Evolutionary conservation across 92 coral and sea anemone genomes (phyloP), one percentile per base, ranked within the genome.

Genomic region (Chrysogorgia sp.): DNA sequence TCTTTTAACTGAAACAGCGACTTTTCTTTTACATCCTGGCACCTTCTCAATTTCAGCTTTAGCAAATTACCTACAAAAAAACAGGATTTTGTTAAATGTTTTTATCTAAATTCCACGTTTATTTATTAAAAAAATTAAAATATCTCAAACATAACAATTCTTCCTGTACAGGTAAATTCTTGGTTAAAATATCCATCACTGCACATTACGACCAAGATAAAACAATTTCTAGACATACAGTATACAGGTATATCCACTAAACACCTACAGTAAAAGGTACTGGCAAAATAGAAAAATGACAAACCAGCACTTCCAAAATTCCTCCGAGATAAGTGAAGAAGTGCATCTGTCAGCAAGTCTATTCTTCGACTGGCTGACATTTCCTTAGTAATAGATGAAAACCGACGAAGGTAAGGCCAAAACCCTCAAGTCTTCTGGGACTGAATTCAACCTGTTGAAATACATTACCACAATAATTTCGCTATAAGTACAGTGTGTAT

Each of bases 341-440:
- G 71, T 6, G 84, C 90, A 87, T 87, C 90, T 45, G 88, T 83
- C 23, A 87, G 59, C 31, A 58, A 57, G 63, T 87, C 90, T 15
- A 74, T 77, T 74, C 88, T n/a, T n/a, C n/a, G n/a, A n/a, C n/a
- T n/a, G n/a, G n/a, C n/a, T n/a, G n/a, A n/a, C n/a, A n/a, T n/a
- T 47, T 88, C 91, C 61, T 88, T 84, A 0, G 91, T 88, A 21
- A 88, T 84, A 14, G 58, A 19, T 6, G 86, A 88, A 47, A 79
- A 88, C 20, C 58, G 71, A 15, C 86, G 59, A 0, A 85, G 75
- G 55, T 75, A n/a, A n/a, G n/a, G n/a, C n/a, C n/a, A n/a, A n/a
- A n/a, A n/a, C n/a, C n/a, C n/a, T n/a, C n/a, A n/a, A 76, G 71
- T 28, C 92, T 34, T 45, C 92, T 35, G 26, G 92, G 92, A 82